These are phyloP conservation scores for Apotomis betuletana DNA, from an alignment of 2,888 invertebrate species.

Conservation along the genomic window DNA sequence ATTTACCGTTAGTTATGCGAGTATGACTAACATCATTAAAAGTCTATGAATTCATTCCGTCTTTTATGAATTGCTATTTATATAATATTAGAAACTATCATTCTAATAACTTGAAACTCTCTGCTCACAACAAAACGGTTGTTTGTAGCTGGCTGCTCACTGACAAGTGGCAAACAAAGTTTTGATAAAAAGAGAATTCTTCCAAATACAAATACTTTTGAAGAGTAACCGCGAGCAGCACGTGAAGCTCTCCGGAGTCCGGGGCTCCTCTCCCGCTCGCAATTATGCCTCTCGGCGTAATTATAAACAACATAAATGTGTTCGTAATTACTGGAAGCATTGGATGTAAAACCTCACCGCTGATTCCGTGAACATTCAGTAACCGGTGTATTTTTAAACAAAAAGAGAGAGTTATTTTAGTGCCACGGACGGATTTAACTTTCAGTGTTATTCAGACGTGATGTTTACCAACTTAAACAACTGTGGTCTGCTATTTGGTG, in stretches of 20 bases:
- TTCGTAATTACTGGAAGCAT: constrained; percentile 25
- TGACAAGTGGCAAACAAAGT: too few species aligned
- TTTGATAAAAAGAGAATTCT: not conserved
- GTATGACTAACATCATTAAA: too few species aligned
- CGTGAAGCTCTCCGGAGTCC: not conserved
- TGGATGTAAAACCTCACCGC: constrained; percentile 10
- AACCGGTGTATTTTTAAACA: constrained; percentile 23
- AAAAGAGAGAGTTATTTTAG: constrained; percentile 30
- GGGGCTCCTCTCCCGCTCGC: not conserved
- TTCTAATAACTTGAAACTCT: too few species aligned
- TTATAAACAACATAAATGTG: constrained; percentile 21
- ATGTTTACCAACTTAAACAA: constrained; percentile 16
- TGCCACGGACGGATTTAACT: constrained; percentile 30
- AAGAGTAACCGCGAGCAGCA: not conserved
- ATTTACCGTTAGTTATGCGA: too few species aligned
- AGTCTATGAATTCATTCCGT: too few species aligned
- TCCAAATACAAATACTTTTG: too few species aligned
- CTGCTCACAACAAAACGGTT: too few species aligned
- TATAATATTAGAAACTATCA: too few species aligned
- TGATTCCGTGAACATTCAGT: constrained; percentile 7
- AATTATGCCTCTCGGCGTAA: constrained; percentile 12
- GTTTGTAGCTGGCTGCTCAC: too few species aligned
- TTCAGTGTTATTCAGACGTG: constrained; percentile 32
- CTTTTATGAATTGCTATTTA: too few species aligned
- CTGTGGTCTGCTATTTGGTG: constrained; percentile 21